Evolutionary conservation across 2,888 invertebrate genomes (phyloP).

Genomic region (Amphipoea oculea): DNA sequence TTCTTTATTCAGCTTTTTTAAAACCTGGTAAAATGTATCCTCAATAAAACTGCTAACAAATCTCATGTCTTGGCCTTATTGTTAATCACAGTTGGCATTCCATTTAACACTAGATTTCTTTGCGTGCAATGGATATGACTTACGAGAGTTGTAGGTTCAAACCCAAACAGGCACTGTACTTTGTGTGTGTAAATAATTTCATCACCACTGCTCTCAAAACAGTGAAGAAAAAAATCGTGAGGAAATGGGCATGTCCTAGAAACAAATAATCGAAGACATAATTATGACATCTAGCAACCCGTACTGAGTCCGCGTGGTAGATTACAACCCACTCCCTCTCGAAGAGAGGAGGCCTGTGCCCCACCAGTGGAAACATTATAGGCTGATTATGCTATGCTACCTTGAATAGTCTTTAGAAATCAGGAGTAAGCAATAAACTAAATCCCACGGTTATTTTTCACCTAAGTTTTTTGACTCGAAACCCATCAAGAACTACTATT

Average conservation of each 20-base stretch:
- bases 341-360: neutral
- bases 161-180: neutral
- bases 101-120: neutral
- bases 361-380: neutral
- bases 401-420: slow-evolving; percentile 7
- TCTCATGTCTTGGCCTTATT: neutral
- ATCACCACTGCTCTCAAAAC: neutral
- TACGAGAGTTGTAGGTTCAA: neutral
- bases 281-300: neutral
- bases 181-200: neutral
- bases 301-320: neutral
- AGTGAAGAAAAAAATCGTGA: neutral
- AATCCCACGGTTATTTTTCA: slow-evolving; percentile 27
- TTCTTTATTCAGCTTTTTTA: neutral
- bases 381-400: neutral
- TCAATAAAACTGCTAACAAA: slow-evolving; percentile 2
- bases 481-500: slow-evolving; percentile 38
- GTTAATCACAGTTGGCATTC: neutral
- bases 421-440: neutral
- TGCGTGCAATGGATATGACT: neutral
- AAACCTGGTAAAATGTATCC: slow-evolving; percentile 6
- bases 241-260: neutral
- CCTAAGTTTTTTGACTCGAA: slow-evolving; percentile 9
- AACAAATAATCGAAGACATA: no score
- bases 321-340: neutral